phyloP scores from a whole-genome alignment of 2,888 invertebrate genomes.

The Chloroclysta siterata region DNA sequence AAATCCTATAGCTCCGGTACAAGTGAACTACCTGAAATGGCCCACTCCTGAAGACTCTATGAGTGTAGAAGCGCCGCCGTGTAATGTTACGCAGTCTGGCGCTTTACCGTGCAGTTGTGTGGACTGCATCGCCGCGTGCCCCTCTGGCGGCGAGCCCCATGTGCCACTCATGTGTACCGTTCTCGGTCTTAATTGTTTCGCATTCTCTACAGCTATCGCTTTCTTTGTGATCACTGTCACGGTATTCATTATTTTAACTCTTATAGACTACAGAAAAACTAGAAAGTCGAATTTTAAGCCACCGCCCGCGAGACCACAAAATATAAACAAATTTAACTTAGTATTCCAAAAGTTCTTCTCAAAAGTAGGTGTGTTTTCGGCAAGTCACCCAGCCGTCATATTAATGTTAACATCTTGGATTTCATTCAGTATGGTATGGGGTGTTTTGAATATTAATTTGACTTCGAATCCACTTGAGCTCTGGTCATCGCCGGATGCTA shows the following conservation, averaged over 20 bases:
- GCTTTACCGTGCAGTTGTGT: slow-evolving; percentile 90
- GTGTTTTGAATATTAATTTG: slow-evolving; percentile 88
- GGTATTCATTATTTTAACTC: slow-evolving; percentile 60
- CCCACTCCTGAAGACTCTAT: slow-evolving; percentile 71
- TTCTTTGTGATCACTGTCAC: slow-evolving; percentile 74
- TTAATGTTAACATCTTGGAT: slow-evolving; percentile 87
- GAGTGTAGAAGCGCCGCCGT: slow-evolving; percentile 76
- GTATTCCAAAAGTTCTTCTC: slow-evolving; percentile 64
- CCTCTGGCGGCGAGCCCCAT: slow-evolving; percentile 71
- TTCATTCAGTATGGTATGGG: slow-evolving; percentile 85
- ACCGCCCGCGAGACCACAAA: slow-evolving; percentile 20
- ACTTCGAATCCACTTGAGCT: slow-evolving; percentile 96
- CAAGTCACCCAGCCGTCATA: slow-evolving; percentile 87
- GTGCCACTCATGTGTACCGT: slow-evolving; percentile 81
- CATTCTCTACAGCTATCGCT: slow-evolving; percentile 86
- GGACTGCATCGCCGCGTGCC: slow-evolving; percentile 89
- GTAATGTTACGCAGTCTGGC: slow-evolving; percentile 84
- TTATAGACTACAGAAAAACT: slow-evolving; percentile 48
- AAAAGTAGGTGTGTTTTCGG: slow-evolving; percentile 84
- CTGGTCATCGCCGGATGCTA: slow-evolving; percentile 94
- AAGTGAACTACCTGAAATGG: slow-evolving; percentile 84
- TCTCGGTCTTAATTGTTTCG: slow-evolving; percentile 85
- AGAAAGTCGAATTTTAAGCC: slow-evolving; percentile 39
- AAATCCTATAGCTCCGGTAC: slow-evolving; percentile 86
- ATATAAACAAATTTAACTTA: slow-evolving; percentile 51